Conservation (phyloP, 2,888 invertebrate genomes). For the Ophion ventricosus region DNA sequence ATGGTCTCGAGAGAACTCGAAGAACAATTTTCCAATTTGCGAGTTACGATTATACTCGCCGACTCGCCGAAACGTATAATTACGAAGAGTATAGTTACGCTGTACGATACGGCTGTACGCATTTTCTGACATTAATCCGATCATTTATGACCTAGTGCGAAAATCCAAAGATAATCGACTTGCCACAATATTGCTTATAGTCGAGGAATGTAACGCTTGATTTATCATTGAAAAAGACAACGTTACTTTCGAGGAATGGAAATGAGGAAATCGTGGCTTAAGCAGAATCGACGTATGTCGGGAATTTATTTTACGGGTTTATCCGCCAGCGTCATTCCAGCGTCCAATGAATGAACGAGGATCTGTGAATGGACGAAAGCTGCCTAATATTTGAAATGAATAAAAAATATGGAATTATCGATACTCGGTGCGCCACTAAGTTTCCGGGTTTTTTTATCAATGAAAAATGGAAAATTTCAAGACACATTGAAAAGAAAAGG, state of each 20-base stretch:
- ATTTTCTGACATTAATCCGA: conserved; percentile 21
- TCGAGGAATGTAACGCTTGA: neutral
- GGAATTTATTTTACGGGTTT: conserved; percentile 2
- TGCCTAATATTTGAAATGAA: too few species aligned
- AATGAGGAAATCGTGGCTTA: conserved; percentile 23
- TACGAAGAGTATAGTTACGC: conserved; percentile 24
- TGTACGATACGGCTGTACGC: neutral
- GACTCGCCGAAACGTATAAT: conserved; percentile 49
- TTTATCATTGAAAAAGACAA: neutral
- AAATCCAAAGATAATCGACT: conserved; percentile 1
- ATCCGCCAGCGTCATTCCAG: neutral
- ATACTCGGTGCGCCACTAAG: too few species aligned
- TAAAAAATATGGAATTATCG: too few species aligned
- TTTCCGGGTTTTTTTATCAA: too few species aligned
- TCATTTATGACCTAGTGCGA: conserved; percentile 17
- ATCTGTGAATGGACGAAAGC: too few species aligned
- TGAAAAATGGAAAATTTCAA: too few species aligned
- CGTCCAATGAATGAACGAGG: too few species aligned
- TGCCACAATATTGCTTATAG: conserved; percentile 2
- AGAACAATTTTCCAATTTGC: conserved; percentile 54
- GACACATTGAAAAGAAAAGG: too few species aligned
- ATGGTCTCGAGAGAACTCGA: neutral
- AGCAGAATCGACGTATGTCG: conserved; percentile 1
- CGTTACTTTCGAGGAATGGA: neutral
- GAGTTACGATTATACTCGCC: conserved; percentile 41